These are phyloP conservation scores for Leptonema lineaticorne DNA, from an alignment of 1,140 invertebrate species.

Conservation along the genomic window DNA sequence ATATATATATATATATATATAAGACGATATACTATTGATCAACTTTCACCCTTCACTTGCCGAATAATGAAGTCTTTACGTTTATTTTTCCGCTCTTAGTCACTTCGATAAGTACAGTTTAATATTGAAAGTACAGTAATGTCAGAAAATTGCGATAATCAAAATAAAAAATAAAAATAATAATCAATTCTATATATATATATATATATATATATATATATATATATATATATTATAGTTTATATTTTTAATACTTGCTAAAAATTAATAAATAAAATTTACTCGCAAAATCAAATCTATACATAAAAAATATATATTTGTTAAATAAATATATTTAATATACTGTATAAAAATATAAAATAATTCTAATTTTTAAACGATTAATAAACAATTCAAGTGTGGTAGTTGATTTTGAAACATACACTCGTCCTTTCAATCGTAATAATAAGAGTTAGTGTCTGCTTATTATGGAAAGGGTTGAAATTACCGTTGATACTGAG, in stretches of 20 bases:
- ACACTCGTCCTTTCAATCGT: background rate
- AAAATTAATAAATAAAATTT: no score
- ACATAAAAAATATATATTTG: no score
- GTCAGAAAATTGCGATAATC: background rate
- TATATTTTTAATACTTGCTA: no score
- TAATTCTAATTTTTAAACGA: no score
- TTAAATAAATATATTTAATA: no score
- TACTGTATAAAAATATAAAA: no score
- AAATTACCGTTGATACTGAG: background rate
- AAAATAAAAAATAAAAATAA: no score
- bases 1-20: no score
- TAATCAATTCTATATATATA: no score
- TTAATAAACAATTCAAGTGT: no score
- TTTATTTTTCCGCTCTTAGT: constrained; percentile 32
- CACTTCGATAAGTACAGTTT: constrained; percentile 1
- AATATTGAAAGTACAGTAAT: constrained; percentile 13
- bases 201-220: background rate
- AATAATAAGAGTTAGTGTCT: constrained; percentile 4
- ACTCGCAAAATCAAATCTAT: no score
- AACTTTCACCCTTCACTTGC: constrained; percentile 40
- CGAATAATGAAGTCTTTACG: constrained; percentile 41
- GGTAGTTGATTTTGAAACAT: background rate
- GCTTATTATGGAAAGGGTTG: constrained; percentile 19
- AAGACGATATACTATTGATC: constrained; percentile 31
- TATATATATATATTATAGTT: background rate